Base-by-base conservation (phyloP, 2,113 vertebrate species). In the Antennarius striatus region DNA sequence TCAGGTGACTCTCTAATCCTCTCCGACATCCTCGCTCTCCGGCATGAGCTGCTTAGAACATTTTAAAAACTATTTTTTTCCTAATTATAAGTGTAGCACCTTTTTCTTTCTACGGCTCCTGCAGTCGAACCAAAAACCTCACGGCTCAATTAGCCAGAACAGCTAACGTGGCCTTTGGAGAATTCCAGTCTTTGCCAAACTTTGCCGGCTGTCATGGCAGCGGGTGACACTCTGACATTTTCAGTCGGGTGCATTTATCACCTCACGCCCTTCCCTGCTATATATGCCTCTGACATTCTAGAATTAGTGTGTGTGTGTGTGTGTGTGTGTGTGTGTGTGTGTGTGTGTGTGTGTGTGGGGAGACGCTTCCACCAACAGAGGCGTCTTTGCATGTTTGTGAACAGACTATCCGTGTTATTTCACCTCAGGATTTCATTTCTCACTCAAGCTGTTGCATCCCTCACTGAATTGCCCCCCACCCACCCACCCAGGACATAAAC, bases 201-300 rank as follows among this genome's bases (percentile, higher is more conserved):
- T 88, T 87, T 79, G 55, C 73, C 55, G 75, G 87, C 86, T 89
- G 87, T 87, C 89, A 91, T 88, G 89, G 88, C 80, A 91, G 92
- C 84, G 49, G 47, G 75, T 85, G 83, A 85, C 85, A 87, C 82
- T 51, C 63, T 88, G 82, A 90, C 88, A 90, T 92, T 90, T 90
- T 79, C 83, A 87, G 71, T 67, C 54, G 72, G 68, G 57, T 62
- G 81, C 70, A 60, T 91, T 87, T 81, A 81, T 87, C 83, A 82
- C 82, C 86, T 76, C 77, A 48, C 75, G 68, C 71, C 49, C 79
- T 82, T 82, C 77, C 36, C 67, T 36, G 46, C 71, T 52, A 73
- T 74, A 71, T 80, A 69, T 17, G 67, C 61, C 75, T 68, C 77
- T 91, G 89, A 90, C 84, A 87, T 91, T 88, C 85, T 80, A 66